A percentile compares a stretch with the other conserved stretches of the same genome.
Evolutionary conservation across 1,140 invertebrate species (phyloP).

Genomic region (Sminthurides bifidus): DNA sequence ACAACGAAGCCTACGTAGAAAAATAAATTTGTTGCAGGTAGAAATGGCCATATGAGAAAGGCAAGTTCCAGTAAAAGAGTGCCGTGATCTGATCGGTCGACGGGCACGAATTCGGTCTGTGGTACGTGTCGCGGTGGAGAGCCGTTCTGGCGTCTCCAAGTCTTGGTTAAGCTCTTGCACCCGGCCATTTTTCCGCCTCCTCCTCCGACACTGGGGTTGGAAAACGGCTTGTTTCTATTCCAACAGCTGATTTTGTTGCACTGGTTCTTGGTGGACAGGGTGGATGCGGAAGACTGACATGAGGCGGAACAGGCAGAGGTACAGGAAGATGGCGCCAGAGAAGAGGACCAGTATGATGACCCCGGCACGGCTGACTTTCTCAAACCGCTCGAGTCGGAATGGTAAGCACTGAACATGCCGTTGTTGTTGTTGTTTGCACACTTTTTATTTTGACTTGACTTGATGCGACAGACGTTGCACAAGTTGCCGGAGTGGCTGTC

Average conservation of each 20-base stretch:
- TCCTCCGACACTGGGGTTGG: too few species aligned
- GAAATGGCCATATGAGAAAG: slow-evolving; percentile 75
- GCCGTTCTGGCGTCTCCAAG: not conserved
- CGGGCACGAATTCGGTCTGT: not conserved
- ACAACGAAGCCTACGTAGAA: slow-evolving; percentile 97
- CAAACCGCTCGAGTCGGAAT: not conserved
- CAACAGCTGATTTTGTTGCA: too few species aligned
- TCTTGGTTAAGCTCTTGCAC: not conserved
- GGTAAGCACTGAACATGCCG: not conserved
- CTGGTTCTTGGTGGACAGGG: too few species aligned
- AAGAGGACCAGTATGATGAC: not conserved
- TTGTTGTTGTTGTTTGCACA: slow-evolving; percentile 17
- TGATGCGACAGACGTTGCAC: slow-evolving; percentile 10
- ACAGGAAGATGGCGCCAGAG: not conserved
- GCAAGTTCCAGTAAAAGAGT: slow-evolving; percentile 40
- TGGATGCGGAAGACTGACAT: not conserved
- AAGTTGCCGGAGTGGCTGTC: slow-evolving; percentile 1
- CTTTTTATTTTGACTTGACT: slow-evolving; percentile 1
- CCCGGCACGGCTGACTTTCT: not conserved
- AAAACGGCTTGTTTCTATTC: too few species aligned
- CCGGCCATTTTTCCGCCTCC: not conserved
- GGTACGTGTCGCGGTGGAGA: not conserved
- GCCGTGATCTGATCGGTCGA: not conserved
- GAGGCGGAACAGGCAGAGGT: not conserved
- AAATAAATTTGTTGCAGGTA: slow-evolving; percentile 84